These are phyloP conservation scores for Tipula confusa DNA, from an alignment of 2,888 invertebrate species.

Conservation along the genomic window DNA sequence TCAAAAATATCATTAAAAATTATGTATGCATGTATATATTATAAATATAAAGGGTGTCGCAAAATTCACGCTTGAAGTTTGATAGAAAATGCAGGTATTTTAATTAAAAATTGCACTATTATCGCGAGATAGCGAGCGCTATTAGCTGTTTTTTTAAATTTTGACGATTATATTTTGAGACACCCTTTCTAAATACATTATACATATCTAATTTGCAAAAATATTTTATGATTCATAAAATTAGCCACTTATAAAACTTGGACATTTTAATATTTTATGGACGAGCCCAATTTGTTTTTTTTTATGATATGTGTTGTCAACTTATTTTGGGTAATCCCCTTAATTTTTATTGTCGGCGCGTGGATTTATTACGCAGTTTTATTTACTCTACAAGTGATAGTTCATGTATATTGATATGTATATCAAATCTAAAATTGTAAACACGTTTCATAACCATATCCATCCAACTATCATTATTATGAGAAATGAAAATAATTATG, in stretches of 20 bases:
- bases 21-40: too few species aligned
- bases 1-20: background rate
- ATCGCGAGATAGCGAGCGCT: too few species aligned
- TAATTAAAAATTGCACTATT: too few species aligned
- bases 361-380: background rate
- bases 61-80: too few species aligned
- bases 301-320: background rate
- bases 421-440: background rate
- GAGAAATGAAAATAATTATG: too few species aligned
- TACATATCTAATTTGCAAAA: background rate
- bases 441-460: too few species aligned
- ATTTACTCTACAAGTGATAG: background rate
- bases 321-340: background rate
- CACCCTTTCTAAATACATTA: too few species aligned
- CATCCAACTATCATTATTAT: too few species aligned
- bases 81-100: too few species aligned
- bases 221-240: background rate
- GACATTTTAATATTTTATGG: background rate
- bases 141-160: too few species aligned
- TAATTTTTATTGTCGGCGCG: background rate
- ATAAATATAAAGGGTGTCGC: too few species aligned
- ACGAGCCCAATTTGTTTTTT: background rate
- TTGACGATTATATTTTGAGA: too few species aligned
- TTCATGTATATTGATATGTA: background rate
- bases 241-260: background rate